Conservation (phyloP, 2,888 invertebrate species). For the Pseudococcus longispinus region DNA sequence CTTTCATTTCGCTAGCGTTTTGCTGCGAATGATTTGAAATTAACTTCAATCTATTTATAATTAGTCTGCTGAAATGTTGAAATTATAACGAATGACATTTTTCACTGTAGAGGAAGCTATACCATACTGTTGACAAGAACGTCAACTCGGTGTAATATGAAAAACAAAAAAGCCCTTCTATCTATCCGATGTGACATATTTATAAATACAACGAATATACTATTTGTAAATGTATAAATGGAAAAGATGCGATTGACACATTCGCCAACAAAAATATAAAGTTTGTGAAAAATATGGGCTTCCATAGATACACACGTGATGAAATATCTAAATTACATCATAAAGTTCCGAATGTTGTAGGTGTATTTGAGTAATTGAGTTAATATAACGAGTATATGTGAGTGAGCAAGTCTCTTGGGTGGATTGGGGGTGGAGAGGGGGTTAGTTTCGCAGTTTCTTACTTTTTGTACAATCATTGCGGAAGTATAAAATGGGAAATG, state of each 20-base stretch:
- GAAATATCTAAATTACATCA: no score
- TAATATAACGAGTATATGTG: no score
- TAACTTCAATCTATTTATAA: neutral
- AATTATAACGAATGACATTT: neutral
- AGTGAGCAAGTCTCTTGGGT: no score
- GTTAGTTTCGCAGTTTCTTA: no score
- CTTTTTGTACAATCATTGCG: no score
- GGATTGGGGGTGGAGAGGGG: no score
- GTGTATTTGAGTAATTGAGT: no score
- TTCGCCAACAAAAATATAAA: constrained; percentile 1
- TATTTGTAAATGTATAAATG: neutral
- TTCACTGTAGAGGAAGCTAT: neutral
- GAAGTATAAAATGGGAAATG: no score
- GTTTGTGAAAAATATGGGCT: neutral
- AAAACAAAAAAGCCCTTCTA: constrained; percentile 7
- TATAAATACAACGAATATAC: neutral
- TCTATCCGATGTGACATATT: constrained; percentile 8
- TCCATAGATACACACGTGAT: no score
- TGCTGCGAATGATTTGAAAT: neutral
- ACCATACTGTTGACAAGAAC: neutral
- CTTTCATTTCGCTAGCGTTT: no score
- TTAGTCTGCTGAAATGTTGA: neutral
- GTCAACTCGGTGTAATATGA: constrained; percentile 6
- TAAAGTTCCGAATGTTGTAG: no score
- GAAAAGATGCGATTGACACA: neutral